Evolutionary conservation across 1,140 invertebrate species (phyloP), one percentile per base, ranked within the genome.

Genomic region (Drepana arcuata): DNA sequence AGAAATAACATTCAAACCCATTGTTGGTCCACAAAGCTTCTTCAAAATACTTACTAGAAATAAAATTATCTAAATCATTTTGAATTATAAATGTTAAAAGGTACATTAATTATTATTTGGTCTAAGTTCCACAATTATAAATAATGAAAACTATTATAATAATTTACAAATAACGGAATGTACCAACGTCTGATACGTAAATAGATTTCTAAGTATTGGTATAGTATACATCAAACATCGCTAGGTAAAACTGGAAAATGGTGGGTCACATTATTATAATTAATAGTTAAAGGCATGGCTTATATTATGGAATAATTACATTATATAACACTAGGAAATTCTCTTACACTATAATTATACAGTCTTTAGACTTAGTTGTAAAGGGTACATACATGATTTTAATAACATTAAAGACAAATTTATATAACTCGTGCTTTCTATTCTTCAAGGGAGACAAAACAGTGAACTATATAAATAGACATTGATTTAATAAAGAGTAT

Each of bases 31-130:
- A 61, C 72, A 65, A 73, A 82, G 68, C 74, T 79, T 78, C 72
- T 73, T 74, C 73, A 73, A 66, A 59, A 40, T 42, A 33, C 41
- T 35, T 53, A 67, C 57, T 60, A 70, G 56, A 65, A 48, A 60
- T 62, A 65, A 59, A 59, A 56, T 57, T 49, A 72, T 61, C 24
- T 56, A 41, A 66, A 67, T 60, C 34, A 65, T 62, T 61, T 45
- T 67, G 61, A 71, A 66, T 68, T 52, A 59, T 73, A 69, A 67
- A 69, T 55, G 61, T 72, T 73, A 70, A 78, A 79, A 82, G 72
- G 77, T 79, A 82, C 74, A 73, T 75, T 82, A 79, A 71, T 81
- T 78, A 82, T 82, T 79, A 82, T 82, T 82, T 82, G 78, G 78
- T 82, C 78, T 81, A 82, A 71, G 78, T 82, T 82, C 71, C 74